Evolutionary conservation across 2,797 vertebrate genomes (phyloP), one percentile per base, ranked within the genome.

Genomic region (Peromyscus eremicus): DNA sequence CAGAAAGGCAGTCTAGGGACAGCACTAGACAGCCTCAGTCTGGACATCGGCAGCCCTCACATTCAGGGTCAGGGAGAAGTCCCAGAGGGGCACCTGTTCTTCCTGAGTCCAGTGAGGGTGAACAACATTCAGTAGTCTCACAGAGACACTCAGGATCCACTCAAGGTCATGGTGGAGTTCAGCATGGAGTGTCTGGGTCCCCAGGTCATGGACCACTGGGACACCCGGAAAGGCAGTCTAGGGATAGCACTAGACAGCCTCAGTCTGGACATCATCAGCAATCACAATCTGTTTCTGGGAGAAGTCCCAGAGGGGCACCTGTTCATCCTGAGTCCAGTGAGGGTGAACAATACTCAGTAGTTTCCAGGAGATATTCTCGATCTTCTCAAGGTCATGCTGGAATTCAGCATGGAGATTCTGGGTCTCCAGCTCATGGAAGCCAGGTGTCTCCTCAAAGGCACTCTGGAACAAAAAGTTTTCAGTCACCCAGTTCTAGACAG

Each of bases 41-140:
- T 3, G 0, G 9, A 0, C 83, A 70, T 0, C 23, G 43, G 6
- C 16, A 75, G 0, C 4, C 57, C 0, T 12, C 11, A 17, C 0
- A 13, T 0, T 62, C 27, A 2, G 21, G 1, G 0, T n/a, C 49
- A 0, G 19, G 5, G 0, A 12, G 27, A 32, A 0, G 0, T 1
- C 13, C 4, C 1, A 17, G 49, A 10, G 34, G 16, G 0, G 0
- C 23, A 11, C 23, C 43, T 2, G 2, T 46, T 8, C 17, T 70
- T 0, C 2, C 75, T 46, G 75, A 76, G 12, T 57, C 57, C 16
- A 57, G 19, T 57, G 66, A 92, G 0, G 70, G 4, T 14, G 84
- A 94, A 0, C 9, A 4, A 3, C 34, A 91, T 0, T 75, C 92
- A 3, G 32, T 0, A 12, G 1, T 0, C 2, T 46, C 71, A 49